Conservation (phyloP, 2,888 invertebrate genomes). For the Eurytoma adleriae region DNA sequence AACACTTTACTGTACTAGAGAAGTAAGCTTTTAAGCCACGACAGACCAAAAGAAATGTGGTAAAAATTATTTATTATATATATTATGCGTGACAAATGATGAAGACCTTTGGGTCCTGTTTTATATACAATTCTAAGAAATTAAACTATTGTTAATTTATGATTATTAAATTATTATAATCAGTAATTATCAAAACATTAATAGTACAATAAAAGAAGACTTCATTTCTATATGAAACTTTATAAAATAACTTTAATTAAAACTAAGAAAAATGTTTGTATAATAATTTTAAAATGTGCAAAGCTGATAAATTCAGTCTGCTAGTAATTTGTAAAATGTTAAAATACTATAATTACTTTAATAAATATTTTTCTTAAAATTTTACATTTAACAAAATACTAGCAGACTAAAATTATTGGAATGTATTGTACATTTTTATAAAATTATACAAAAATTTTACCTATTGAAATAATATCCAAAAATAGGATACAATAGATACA, state of each 20-base stretch:
- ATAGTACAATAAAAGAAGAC: background rate
- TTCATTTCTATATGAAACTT: background rate
- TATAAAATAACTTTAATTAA: conserved; percentile 6
- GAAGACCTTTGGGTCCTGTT: conserved; percentile 60
- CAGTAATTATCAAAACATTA: conserved; percentile 32
- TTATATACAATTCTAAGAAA: conserved; percentile 66
- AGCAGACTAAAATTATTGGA: too few relatives aligned
- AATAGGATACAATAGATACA: too few relatives aligned
- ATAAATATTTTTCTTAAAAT: too few relatives aligned
- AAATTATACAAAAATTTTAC: too few relatives aligned
- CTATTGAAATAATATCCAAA: too few relatives aligned
- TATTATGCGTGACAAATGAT: conserved; percentile 58
- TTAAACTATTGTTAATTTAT: conserved; percentile 67
- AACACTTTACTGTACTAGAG: conserved; percentile 59
- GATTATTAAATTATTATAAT: conserved; percentile 50
- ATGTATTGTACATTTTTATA: too few relatives aligned
- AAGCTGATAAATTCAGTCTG: background rate
- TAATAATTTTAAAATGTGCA: too few relatives aligned
- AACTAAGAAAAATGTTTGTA: background rate
- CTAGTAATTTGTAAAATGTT: background rate
- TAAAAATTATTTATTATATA: conserved; percentile 65
- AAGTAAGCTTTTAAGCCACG: conserved; percentile 59
- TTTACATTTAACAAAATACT: too few relatives aligned
- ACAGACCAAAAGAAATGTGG: conserved; percentile 65
- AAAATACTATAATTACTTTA: too few relatives aligned